Evolutionary conservation across 2,797 vertebrate species (phyloP).

Genomic region (Sarcoramphus papa): DNA sequence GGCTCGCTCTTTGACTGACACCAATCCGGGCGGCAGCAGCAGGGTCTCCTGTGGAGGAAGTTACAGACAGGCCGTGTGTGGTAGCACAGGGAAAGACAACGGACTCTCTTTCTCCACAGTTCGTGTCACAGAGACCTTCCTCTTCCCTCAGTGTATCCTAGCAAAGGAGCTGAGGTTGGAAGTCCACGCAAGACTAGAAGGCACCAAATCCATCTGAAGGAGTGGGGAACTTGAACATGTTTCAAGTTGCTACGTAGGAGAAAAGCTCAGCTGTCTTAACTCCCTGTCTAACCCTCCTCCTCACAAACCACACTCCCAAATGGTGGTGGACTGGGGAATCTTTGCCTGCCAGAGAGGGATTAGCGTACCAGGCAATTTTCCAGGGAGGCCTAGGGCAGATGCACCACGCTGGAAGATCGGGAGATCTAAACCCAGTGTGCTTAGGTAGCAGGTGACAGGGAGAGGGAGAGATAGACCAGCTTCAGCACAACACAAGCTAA

Average conservation of each 20-base stretch:
- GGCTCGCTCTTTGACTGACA: background rate
- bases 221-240: too few species aligned
- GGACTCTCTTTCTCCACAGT: background rate
- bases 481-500: background rate
- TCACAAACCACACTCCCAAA: background rate
- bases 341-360: background rate
- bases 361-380: background rate
- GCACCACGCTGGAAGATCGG: background rate
- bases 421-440: background rate
- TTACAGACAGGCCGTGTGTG: background rate
- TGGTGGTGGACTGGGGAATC: rapidly evolving
- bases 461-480: background rate
- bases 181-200: background rate
- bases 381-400: background rate
- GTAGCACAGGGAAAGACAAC: background rate
- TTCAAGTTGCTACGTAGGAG: background rate
- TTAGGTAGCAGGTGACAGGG: background rate
- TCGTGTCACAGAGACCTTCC: background rate
- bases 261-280: background rate
- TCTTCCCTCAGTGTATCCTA: background rate
- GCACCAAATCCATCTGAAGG: background rate
- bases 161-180: background rate
- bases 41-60: background rate
- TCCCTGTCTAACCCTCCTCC: background rate
- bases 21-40: background rate